Base-by-base conservation (phyloP, 2,113 vertebrate species). In the Sceloporus undulatus region DNA sequence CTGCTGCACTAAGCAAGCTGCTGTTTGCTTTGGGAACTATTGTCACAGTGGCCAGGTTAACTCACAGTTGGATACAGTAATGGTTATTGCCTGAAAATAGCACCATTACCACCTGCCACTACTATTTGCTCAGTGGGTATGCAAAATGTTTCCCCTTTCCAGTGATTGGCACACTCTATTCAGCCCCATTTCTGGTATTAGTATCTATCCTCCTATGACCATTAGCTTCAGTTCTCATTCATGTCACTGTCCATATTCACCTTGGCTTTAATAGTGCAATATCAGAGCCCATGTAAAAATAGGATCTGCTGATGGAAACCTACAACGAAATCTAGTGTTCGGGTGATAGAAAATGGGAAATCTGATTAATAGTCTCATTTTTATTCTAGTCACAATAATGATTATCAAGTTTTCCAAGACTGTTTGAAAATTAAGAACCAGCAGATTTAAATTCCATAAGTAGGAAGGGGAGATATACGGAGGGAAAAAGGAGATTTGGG, bases 11-110 rank as follows among this genome's bases (percentile, higher is more conserved):
- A 68, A 82, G 62, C 74, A 86, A 86, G 65, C 48, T 86, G 88
- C 73, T 78, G 73, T 90, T 90, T 90, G 79, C 62, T 82, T 78
- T 90, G 84, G 73, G 88, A 89, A 82, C 73, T 59, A 42, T 76
- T 70, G 73, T 86, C 48, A 77, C 21, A 48, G 48, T 78, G 62
- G 73, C 88, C 62, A 86, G 79, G 73, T 90, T 86, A 89, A 86
- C 73, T 71, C 84, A 34, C 65, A 86, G 71, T 83, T 90, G 84
- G 88, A 65, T n/a, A 19, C 68, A n/a, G 54, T 74, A 52, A 90
- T 71, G 40, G 74, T 90, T 70, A 78, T 86, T 83, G 85, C 79
- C 79, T 71, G 88, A 82, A 86, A 90, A 86, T 78, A 78, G 71
- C 79, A 62, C 62, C 8, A 40, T 42, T 82, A 48, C 79, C 79